A percentile compares a stretch with the other conserved stretches of the same genome.
Evolutionary conservation across 2,113 vertebrate species (phyloP).

Genomic region (Tympanuchus pallidicinctus): DNA sequence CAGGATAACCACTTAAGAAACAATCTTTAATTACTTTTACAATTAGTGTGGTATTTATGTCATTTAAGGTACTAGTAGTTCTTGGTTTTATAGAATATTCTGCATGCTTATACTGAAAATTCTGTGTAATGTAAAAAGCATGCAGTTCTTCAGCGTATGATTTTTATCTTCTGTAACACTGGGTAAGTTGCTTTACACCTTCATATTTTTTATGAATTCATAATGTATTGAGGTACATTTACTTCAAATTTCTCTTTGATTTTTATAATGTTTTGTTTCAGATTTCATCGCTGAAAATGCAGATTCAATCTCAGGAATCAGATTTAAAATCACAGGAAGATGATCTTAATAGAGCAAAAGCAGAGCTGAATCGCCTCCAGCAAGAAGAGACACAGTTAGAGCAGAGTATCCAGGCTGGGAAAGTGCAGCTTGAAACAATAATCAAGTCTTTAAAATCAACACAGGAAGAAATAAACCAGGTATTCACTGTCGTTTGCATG

Average conservation of each 20-base stretch:
- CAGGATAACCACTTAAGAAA: neutral
- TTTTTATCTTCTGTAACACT: neutral
- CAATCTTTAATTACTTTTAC: neutral
- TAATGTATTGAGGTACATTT: neutral
- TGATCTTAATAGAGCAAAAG: slow-evolving; percentile 90
- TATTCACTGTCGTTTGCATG: slow-evolving; percentile 23
- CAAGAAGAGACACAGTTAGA: slow-evolving; percentile 95
- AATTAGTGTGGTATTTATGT: neutral
- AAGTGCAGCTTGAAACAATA: slow-evolving; percentile 94
- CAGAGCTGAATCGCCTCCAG: slow-evolving; percentile 89
- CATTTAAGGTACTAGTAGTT: neutral
- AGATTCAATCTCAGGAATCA: slow-evolving; percentile 95
- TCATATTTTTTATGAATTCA: neutral
- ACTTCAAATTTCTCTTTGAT: neutral
- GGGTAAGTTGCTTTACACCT: neutral
- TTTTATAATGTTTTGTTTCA: slow-evolving; percentile 43
- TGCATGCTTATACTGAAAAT: neutral
- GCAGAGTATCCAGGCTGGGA: slow-evolving; percentile 95
- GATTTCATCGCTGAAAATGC: slow-evolving; percentile 93
- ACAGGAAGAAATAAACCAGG: slow-evolving; percentile 98
- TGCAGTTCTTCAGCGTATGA: neutral
- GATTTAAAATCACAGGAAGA: slow-evolving; percentile 95
- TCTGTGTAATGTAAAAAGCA: neutral
- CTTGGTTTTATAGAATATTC: neutral
- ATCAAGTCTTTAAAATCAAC: slow-evolving; percentile 95